Conservation (phyloP, 1,140 invertebrate genomes). For the Psilanteris sp. region DNA sequence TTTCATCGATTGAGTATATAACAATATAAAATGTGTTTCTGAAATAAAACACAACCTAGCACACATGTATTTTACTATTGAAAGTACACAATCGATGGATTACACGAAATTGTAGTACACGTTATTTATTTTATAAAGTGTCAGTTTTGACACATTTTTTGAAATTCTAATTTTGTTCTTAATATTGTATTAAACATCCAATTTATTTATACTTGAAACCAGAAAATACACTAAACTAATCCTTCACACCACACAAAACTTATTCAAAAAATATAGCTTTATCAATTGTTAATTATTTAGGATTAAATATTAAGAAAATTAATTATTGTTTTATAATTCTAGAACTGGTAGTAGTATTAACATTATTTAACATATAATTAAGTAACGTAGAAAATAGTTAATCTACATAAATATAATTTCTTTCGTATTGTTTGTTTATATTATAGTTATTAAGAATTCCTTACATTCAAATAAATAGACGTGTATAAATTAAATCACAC, state of each 20-base stretch:
- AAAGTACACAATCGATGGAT: not conserved
- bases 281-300: conserved; percentile 11
- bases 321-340: conserved; percentile 9
- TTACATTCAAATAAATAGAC: no score
- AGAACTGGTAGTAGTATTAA: no score
- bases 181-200: no score
- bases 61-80: no score
- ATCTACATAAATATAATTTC: no score
- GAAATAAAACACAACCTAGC: conserved; percentile 10
- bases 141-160: not conserved
- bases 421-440: no score
- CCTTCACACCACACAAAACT: conserved; percentile 16
- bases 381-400: no score
- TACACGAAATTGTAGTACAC: conserved; percentile 37
- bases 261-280: conserved; percentile 42
- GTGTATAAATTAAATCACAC: no score
- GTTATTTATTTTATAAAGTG: conserved; percentile 1
- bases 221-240: conserved; percentile 22
- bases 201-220: no score
- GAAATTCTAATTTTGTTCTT: not conserved
- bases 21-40: conserved; percentile 40
- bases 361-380: no score
- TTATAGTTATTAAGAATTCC: no score
- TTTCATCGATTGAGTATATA: conserved; percentile 9
- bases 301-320: conserved; percentile 6